Conservation (phyloP, 2,888 invertebrate species). For the Stramonita haemastoma region DNA sequence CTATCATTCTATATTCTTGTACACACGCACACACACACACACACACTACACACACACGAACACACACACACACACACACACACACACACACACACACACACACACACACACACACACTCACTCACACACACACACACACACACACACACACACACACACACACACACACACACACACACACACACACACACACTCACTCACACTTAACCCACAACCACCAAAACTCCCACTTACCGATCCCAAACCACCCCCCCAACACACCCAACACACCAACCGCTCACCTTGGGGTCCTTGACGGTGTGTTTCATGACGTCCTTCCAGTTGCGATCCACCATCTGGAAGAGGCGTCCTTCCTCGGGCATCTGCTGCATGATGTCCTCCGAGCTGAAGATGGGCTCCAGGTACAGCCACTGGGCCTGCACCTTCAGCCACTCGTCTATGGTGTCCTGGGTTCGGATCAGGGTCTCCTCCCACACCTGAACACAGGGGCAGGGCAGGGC, state of each 20-base stretch:
- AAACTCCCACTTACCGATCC: too few relatives aligned
- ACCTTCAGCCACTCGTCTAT: constrained; percentile 78
- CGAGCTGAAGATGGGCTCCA: constrained; percentile 78
- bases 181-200: not conserved
- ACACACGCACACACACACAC: too few relatives aligned
- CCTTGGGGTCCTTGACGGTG: constrained; percentile 75
- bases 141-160: not conserved
- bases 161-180: constrained; percentile 9
- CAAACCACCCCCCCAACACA: not conserved
- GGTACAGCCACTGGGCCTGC: constrained; percentile 77
- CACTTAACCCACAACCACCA: too few relatives aligned
- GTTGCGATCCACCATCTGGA: constrained; percentile 77
- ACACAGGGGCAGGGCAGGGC: too few relatives aligned
- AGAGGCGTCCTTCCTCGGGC: constrained; percentile 78
- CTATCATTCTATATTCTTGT: too few relatives aligned
- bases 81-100: not conserved
- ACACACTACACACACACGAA: not conserved
- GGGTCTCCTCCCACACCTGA: constrained; percentile 77
- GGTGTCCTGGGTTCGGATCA: constrained; percentile 77
- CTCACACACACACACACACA: not conserved
- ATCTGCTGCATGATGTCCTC: constrained; percentile 79
- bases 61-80: not conserved
- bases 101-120: constrained; percentile 54
- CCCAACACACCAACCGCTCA: constrained; percentile 49
- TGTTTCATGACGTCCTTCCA: constrained; percentile 78